phyloP scores from a whole-genome alignment of 1,140 invertebrate species.

The Euura saliciscinereae region DNA sequence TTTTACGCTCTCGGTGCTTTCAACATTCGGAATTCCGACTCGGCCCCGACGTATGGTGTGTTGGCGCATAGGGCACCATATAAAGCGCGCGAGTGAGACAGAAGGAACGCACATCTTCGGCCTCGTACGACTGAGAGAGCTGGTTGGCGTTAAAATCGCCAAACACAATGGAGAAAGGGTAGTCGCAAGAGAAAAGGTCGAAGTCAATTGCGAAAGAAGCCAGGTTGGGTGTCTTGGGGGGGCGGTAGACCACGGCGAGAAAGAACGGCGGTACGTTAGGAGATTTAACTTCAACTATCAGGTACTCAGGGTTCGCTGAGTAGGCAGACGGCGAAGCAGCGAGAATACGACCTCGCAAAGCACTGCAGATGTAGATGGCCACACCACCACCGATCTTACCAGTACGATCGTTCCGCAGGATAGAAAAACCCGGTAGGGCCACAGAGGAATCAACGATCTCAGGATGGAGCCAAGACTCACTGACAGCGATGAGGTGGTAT shows the following conservation, averaged over 20 bases:
- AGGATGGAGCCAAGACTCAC: no score
- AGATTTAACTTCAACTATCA: background rate
- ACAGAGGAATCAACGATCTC: no score
- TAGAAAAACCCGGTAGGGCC: no score
- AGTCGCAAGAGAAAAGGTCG: background rate
- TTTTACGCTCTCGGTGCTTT: no score
- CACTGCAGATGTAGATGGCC: slow-evolving; percentile 2
- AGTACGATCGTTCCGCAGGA: background rate
- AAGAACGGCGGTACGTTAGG: slow-evolving; percentile 1
- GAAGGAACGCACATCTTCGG: background rate
- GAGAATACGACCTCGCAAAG: background rate
- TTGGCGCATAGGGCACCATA: background rate
- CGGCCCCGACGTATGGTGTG: slow-evolving; percentile 4
- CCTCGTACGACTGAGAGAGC: background rate
- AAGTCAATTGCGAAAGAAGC: background rate
- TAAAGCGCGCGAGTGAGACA: no score
- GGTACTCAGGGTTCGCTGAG: background rate
- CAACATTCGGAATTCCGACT: no score
- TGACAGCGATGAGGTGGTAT: no score
- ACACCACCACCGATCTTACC: slow-evolving; percentile 16
- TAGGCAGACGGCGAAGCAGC: background rate
- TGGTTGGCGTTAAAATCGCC: background rate
- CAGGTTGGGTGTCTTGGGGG: background rate
- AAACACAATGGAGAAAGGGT: no score
- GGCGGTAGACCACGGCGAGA: slow-evolving; percentile 15